Evolutionary conservation across 2,888 invertebrate species (phyloP), one percentile per base, ranked within the genome.

Genomic region (Slavum lentiscoides): DNA sequence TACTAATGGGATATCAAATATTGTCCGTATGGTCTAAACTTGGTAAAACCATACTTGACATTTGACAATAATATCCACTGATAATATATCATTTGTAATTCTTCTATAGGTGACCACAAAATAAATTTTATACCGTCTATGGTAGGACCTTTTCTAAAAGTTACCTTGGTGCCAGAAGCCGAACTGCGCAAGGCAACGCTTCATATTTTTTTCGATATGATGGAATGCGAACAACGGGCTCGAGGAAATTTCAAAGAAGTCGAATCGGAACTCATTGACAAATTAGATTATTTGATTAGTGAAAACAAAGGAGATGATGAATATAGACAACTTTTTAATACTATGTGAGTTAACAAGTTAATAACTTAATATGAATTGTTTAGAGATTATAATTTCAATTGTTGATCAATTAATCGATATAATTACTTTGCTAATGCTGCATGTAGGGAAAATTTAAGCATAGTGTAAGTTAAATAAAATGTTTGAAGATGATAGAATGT

Each of bases 241-340:
- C 91, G 93, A 0, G 96, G 96, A 0, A 94, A 94, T 84, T 97
- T 97, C 84, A 91, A 94, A 82, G 90, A 95, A 85, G 96, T 97
- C 1, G 97, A 97, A 86, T 94, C 94, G 30, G 96, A 97, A 84
- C 88, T 98, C 7, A 97, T 97, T 74, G 97, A 97, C 86, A 96
- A 97, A 86, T 88, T 97, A 84, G 97, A 97, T 88, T 93, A 95
- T 83, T 88, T 96, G 43, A 94, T 97, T 68, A 95, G 95, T 82
- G 94, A 96, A 85, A 95, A 96, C 86, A 95, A 96, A 86, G 97
- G 97, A 0, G 97, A 97, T 85, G 94, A 95, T 85, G 95, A 96
- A 85, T 97, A 97, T 86, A 89, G 95, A 82, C 91, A 94, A 83
- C 90, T 97, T n/a, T 97, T 97, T 86, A 94, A 96, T 85, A 94